Percentiles rank a stretch among this genome's conserved stretches.
phyloP scores from a whole-genome alignment of 2,888 invertebrate genomes.

The Cotesia congregata region DNA sequence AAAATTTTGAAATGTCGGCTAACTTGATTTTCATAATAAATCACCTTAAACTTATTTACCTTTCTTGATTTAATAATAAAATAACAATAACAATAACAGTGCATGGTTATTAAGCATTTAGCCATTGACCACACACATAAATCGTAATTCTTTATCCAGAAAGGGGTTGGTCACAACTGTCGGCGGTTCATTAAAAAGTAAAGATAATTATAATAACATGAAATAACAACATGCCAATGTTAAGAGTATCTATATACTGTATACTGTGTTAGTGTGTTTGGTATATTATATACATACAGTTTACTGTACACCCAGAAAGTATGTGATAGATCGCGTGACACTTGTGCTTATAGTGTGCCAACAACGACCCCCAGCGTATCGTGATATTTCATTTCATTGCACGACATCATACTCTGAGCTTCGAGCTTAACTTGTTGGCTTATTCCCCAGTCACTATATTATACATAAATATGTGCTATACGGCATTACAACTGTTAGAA shows the following conservation, averaged over 20 bases:
- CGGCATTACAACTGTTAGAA: background rate
- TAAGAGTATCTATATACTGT: background rate
- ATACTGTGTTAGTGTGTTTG: too few relatives aligned
- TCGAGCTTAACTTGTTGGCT: slow-evolving; percentile 2
- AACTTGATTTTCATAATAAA: too few relatives aligned
- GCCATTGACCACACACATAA: background rate
- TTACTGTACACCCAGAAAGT: background rate
- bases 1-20: too few relatives aligned
- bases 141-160: background rate
- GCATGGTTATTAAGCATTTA: background rate
- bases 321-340: slow-evolving; percentile 9
- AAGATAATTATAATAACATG: background rate
- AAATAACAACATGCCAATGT: background rate
- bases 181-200: background rate
- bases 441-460: background rate
- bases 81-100: background rate
- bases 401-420: slow-evolving; percentile 14
- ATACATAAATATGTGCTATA: background rate
- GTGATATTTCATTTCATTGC: slow-evolving; percentile 20
- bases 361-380: slow-evolving; percentile 13
- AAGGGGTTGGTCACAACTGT: background rate
- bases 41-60: too few relatives aligned
- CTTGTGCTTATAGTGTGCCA: slow-evolving; percentile 15
- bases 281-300: too few relatives aligned
- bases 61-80: background rate